phyloP scores from a whole-genome alignment of 2,113 vertebrate species.

The Myocastor coypus region DNA sequence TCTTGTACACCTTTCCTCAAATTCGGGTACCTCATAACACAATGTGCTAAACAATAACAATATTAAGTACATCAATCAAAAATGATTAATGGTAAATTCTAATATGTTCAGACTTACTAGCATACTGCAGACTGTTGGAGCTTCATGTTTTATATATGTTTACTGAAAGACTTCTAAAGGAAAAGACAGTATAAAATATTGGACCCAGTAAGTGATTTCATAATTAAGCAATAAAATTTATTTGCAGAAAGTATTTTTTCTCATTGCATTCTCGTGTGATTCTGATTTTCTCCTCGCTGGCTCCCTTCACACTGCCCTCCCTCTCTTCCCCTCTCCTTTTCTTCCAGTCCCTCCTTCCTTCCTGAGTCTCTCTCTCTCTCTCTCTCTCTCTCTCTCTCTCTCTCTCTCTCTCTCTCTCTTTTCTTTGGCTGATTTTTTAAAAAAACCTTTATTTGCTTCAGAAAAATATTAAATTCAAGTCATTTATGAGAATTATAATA shows the following conservation, averaged over 20 bases:
- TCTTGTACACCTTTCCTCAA: constrained; percentile 45
- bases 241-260: not conserved
- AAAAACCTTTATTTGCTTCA: too few species aligned
- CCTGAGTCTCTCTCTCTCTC: too few species aligned
- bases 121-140: not conserved
- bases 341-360: not conserved
- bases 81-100: constrained; percentile 59
- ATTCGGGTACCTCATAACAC: constrained; percentile 16
- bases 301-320: rapidly evolving
- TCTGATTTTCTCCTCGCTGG: not conserved
- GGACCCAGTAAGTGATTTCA: not conserved
- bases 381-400: too few species aligned
- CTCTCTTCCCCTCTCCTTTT: too few species aligned
- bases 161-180: not conserved
- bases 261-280: not conserved
- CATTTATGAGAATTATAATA: too few species aligned
- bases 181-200: not conserved
- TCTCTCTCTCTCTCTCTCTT: too few species aligned
- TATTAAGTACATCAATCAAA: constrained; percentile 77
- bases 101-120: constrained; percentile 51
- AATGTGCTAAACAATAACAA: constrained; percentile 54
- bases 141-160: not conserved
- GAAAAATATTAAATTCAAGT: too few species aligned
- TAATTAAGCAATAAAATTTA: constrained; percentile 1
- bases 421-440: too few species aligned